Evolutionary conservation across 1,140 invertebrate genomes (phyloP).

Genomic region (Fopius arisanus): DNA sequence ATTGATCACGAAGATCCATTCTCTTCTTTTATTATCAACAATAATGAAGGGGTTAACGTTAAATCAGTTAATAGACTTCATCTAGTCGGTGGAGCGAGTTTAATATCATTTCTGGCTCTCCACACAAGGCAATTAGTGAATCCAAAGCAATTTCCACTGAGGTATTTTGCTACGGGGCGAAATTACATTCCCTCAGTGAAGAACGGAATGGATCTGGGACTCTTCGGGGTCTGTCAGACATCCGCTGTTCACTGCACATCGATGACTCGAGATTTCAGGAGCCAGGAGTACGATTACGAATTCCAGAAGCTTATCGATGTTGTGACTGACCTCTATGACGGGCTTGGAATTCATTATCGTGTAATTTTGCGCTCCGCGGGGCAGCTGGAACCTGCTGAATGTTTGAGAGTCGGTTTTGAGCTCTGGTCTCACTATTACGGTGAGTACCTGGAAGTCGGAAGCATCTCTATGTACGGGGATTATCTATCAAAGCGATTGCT

Average conservation of each 20-base stretch:
- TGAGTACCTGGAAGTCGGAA: conserved; percentile 72
- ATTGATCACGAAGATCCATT: conserved; percentile 65
- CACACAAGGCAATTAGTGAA: conserved; percentile 69
- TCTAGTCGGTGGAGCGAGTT: conserved; percentile 71
- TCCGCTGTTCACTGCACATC: conserved; percentile 69
- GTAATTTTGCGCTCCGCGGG: conserved; percentile 66
- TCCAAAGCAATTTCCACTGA: conserved; percentile 68
- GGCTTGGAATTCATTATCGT: conserved; percentile 70
- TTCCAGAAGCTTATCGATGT: conserved; percentile 62
- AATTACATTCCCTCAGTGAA: conserved; percentile 67
- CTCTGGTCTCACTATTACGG: conserved; percentile 70
- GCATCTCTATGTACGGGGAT: conserved; percentile 70
- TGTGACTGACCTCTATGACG: conserved; percentile 66
- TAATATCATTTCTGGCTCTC: conserved; percentile 72
- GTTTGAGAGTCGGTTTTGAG: conserved; percentile 70
- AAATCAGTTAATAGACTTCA: conserved; percentile 67
- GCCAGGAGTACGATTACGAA: conserved; percentile 54
- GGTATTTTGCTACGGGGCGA: conserved; percentile 70
- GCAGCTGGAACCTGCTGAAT: conserved; percentile 69
- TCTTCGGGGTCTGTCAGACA: conserved; percentile 72
- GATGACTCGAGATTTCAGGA: conserved; percentile 56
- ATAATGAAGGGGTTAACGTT: conserved; percentile 58
- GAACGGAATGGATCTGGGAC: conserved; percentile 51
- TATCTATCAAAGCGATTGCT: conserved; percentile 75
- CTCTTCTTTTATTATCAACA: conserved; percentile 67